phyloP scores from a whole-genome alignment of 2,797 vertebrate genomes.

The Pseudomugil gertrudae region DNA sequence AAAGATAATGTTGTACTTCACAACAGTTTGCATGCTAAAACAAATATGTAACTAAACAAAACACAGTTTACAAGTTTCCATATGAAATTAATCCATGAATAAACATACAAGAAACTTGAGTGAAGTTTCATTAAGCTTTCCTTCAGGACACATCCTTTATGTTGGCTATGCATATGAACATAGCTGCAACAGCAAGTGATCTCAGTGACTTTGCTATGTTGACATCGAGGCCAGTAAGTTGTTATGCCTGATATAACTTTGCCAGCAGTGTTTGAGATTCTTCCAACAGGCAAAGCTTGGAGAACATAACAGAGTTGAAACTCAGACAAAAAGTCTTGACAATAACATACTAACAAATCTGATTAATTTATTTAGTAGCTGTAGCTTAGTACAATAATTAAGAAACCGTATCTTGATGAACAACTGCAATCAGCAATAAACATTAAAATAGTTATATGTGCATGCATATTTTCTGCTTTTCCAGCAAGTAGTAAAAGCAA shows the following conservation, averaged over 20 bases:
- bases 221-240: conserved; percentile 68
- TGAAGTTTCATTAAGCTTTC: conserved; percentile 15
- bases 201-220: conserved; percentile 74
- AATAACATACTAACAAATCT: background rate
- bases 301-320: conserved; percentile 57
- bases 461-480: background rate
- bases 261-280: conserved; percentile 80
- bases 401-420: conserved; percentile 2
- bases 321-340: conserved; percentile 24
- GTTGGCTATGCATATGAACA: conserved; percentile 47
- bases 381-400: conserved; percentile 17
- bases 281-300: conserved; percentile 62
- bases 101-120: conserved; percentile 12
- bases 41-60: conserved; percentile 45
- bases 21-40: conserved; percentile 28
- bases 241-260: conserved; percentile 79
- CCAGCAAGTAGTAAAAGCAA: background rate
- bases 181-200: conserved; percentile 72
- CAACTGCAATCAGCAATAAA: conserved; percentile 3
- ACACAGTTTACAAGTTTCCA: conserved; percentile 25
- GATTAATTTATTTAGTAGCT: conserved; percentile 25
- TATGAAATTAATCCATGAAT: conserved; percentile 10
- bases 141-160: conserved; percentile 13
- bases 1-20: conserved; percentile 55
- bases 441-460: background rate